Evolutionary conservation across 2,797 vertebrate species (phyloP).

Genomic region (Carduelis carduelis): DNA sequence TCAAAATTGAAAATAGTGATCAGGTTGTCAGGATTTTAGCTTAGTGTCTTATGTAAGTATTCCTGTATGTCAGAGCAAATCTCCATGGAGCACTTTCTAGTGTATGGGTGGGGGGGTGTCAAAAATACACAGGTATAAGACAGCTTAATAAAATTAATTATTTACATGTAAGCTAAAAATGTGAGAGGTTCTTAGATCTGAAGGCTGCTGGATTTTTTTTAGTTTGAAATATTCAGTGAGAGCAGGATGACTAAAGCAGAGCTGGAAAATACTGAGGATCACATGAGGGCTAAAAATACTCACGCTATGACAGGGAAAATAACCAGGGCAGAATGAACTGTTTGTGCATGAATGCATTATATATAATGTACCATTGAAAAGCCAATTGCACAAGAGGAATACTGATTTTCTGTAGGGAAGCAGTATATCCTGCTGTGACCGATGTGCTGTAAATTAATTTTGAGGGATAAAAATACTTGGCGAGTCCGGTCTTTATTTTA

Average conservation of each 20-base stretch:
- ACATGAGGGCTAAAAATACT: constrained; percentile 82
- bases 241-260: constrained; percentile 74
- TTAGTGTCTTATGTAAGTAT: constrained; percentile 37
- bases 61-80: neutral
- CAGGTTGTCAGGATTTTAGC: constrained; percentile 19
- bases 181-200: constrained; percentile 16
- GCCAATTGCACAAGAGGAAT: neutral
- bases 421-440: neutral
- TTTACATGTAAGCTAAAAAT: constrained; percentile 18
- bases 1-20: constrained; percentile 23
- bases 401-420: neutral
- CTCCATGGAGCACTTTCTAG: neutral
- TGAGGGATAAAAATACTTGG: neutral
- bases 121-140: neutral
- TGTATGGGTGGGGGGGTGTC: neutral
- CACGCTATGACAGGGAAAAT: constrained; percentile 67
- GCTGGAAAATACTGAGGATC: constrained; percentile 78
- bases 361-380: constrained; percentile 1
- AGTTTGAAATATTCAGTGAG: constrained; percentile 69
- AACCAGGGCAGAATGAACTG: constrained; percentile 72
- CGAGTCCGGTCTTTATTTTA: neutral
- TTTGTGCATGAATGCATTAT: constrained; percentile 28
- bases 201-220: neutral
- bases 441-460: constrained; percentile 39
- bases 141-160: constrained; percentile 27